phyloP scores from a whole-genome alignment of 2,113 vertebrate genomes.

The Alethe diademata region DNA sequence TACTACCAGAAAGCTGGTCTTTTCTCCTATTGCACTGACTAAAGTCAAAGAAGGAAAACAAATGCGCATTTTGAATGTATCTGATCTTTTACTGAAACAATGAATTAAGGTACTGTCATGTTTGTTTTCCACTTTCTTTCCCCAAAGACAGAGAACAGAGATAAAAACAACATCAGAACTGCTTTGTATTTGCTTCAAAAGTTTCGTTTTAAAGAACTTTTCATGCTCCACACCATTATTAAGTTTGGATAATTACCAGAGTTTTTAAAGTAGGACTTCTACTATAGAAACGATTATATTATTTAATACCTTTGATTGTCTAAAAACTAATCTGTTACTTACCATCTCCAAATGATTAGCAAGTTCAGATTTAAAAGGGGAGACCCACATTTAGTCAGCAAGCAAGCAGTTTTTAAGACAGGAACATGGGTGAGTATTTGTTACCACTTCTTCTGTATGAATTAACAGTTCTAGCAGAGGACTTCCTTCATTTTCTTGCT shows the following conservation, averaged over 20 bases:
- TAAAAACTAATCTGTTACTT: neutral
- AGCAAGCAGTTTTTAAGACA: neutral
- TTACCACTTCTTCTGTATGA: neutral
- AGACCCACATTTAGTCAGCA: neutral
- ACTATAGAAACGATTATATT: neutral
- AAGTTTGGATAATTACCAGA: neutral
- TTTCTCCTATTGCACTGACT: neutral
- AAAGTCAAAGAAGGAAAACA: slow-evolving; percentile 48
- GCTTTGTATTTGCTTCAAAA: neutral
- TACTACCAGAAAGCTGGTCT: slow-evolving; percentile 27
- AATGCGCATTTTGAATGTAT: slow-evolving; percentile 49
- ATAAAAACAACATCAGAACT: neutral
- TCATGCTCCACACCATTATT: neutral
- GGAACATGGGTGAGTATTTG: neutral
- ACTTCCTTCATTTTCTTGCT: neutral
- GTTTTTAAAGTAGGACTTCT: neutral
- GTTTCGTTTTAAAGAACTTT: neutral
- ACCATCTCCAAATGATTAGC: neutral
- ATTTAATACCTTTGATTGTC: neutral
- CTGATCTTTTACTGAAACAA: slow-evolving; percentile 56
- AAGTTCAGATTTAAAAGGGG: neutral
- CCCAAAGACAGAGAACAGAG: slow-evolving; percentile 13
- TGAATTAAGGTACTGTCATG: slow-evolving; percentile 56
- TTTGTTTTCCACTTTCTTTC: slow-evolving; percentile 37
- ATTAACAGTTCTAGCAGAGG: neutral